A percentile compares a stretch with the other conserved stretches of the same genome.
These are phyloP conservation scores for Plutella xylostella DNA, from an alignment of 2,888 invertebrate genomes.

Conservation along the genomic window DNA sequence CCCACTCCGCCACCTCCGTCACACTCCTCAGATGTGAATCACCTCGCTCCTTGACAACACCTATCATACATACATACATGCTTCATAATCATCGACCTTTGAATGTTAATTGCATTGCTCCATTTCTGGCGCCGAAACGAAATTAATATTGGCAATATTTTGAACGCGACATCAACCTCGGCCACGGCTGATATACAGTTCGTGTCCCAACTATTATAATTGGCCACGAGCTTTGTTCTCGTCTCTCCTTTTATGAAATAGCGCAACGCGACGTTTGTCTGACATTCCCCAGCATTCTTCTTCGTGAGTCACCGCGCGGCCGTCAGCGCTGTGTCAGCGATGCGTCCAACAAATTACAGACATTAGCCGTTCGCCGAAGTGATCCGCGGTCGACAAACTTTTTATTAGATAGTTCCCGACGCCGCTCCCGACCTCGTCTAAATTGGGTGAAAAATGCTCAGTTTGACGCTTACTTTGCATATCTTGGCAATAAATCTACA, in stretches of 20 bases:
- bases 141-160: too few species aligned
- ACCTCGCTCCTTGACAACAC: constrained; percentile 20
- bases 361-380: constrained; percentile 28
- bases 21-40: constrained; percentile 20
- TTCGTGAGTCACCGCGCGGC: constrained; percentile 27
- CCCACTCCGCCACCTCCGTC: constrained; percentile 43
- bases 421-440: constrained; percentile 28
- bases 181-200: constrained; percentile 38
- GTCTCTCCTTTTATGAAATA: constrained; percentile 34
- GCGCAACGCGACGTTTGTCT: constrained; percentile 24
- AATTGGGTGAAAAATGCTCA: constrained; percentile 48
- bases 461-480: constrained; percentile 43
- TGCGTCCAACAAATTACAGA: constrained; percentile 34
- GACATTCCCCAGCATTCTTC: constrained; percentile 28
- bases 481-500: constrained; percentile 40
- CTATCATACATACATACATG: too few species aligned
- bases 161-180: constrained; percentile 35
- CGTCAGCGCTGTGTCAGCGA: constrained; percentile 8
- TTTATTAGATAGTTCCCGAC: constrained; percentile 32
- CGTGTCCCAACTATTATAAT: constrained; percentile 50
- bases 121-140: too few species aligned
- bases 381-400: constrained; percentile 32
- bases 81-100: too few species aligned
- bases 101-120: too few species aligned
- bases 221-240: constrained; percentile 44